Evolutionary conservation across 2,113 vertebrate species (phyloP).

Genomic region (Caranx melampygus): DNA sequence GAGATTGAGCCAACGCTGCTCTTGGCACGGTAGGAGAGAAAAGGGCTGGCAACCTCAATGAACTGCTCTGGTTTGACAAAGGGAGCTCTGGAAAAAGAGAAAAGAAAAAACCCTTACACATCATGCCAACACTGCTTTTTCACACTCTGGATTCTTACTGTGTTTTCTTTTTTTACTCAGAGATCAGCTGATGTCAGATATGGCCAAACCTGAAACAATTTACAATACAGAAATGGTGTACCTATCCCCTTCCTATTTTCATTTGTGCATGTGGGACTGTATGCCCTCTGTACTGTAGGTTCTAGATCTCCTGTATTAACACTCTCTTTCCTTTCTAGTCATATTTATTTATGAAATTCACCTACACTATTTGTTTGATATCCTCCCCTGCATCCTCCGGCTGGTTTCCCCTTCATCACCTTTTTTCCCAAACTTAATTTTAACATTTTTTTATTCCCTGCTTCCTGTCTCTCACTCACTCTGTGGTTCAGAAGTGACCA

Average conservation of each 20-base stretch:
- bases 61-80: constrained; percentile 73
- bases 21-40: constrained; percentile 64
- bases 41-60: constrained; percentile 80
- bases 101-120: constrained; percentile 21
- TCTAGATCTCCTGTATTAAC: constrained; percentile 53
- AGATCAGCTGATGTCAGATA: constrained; percentile 70
- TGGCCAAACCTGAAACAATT: constrained; percentile 55
- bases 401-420: constrained; percentile 26
- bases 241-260: constrained; percentile 45
- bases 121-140: constrained; percentile 45
- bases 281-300: constrained; percentile 39
- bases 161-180: constrained; percentile 49
- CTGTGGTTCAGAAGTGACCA: constrained; percentile 87
- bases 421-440: constrained; percentile 25
- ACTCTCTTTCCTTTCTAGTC: constrained; percentile 32
- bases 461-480: constrained; percentile 74
- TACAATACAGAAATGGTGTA: constrained; percentile 58
- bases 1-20: constrained; percentile 13
- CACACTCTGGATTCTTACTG: constrained; percentile 30
- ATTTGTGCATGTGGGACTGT: constrained; percentile 36
- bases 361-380: constrained; percentile 60
- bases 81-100: constrained; percentile 63
- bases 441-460: constrained; percentile 20
- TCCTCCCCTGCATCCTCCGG: constrained; percentile 54
- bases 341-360: constrained; percentile 67